Evolutionary conservation across 2,888 invertebrate genomes (phyloP).

Genomic region (Poecilus cupreus): DNA sequence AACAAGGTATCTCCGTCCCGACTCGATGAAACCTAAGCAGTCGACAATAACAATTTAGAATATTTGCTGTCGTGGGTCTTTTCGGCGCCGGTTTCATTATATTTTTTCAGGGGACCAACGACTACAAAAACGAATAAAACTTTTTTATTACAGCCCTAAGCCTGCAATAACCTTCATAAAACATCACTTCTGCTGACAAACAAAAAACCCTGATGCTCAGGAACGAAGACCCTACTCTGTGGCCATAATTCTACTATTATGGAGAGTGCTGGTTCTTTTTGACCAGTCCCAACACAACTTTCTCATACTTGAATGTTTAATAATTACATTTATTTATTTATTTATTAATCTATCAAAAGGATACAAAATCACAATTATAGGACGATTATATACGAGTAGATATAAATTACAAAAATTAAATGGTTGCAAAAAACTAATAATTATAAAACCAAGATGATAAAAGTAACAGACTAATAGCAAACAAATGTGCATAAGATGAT

Average conservation of each 20-base stretch:
- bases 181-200: constrained; percentile 44
- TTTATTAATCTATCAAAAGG: too few species aligned
- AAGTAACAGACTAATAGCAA: too few species aligned
- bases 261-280: not conserved
- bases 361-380: too few species aligned
- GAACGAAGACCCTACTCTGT: not conserved
- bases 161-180: constrained; percentile 49
- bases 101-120: constrained; percentile 22
- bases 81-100: constrained; percentile 28
- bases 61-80: constrained; percentile 34
- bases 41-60: constrained; percentile 42
- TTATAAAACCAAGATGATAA: too few species aligned
- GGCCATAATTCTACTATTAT: not conserved
- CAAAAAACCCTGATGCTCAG: constrained; percentile 8
- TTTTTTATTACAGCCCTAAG: constrained; percentile 51
- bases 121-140: constrained; percentile 50
- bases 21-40: constrained; percentile 1
- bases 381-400: too few species aligned
- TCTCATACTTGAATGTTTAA: too few species aligned
- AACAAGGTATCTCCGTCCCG: not conserved
- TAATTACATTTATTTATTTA: too few species aligned
- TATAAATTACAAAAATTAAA: too few species aligned
- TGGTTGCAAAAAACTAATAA: too few species aligned
- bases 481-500: too few species aligned
- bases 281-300: too few species aligned